phyloP scores from a whole-genome alignment of 2,797 vertebrate species.

The Kryptolebias ocellatus region DNA sequence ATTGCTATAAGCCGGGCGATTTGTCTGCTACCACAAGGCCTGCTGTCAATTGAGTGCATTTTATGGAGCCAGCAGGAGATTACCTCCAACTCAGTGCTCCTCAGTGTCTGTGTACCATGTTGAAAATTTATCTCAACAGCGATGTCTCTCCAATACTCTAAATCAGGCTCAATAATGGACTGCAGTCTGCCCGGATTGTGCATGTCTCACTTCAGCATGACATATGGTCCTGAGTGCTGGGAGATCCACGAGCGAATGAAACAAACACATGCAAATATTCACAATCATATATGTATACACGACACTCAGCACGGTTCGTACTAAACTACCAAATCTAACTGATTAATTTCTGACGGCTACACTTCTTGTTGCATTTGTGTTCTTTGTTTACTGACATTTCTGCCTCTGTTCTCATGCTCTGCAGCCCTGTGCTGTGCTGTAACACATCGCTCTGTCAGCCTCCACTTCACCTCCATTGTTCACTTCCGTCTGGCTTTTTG shows the following conservation, averaged over 20 bases:
- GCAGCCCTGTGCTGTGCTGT: constrained; percentile 42
- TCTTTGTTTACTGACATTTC: constrained; percentile 70
- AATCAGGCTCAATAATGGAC: constrained; percentile 72
- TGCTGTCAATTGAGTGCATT: constrained; percentile 74
- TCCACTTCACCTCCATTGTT: constrained; percentile 58
- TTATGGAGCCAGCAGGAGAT: constrained; percentile 79
- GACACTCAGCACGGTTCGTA: neutral
- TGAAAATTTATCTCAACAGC: constrained; percentile 73
- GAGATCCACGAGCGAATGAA: constrained; percentile 32
- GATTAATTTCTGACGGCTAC: constrained; percentile 63
- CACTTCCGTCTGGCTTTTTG: constrained; percentile 66
- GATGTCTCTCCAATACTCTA: constrained; percentile 68
- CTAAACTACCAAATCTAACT: constrained; percentile 67
- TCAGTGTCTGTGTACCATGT: constrained; percentile 54
- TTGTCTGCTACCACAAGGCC: constrained; percentile 82
- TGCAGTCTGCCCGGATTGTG: constrained; percentile 45
- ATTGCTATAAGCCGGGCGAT: constrained; percentile 74
- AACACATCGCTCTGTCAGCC: constrained; percentile 65
- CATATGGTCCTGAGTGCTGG: constrained; percentile 43
- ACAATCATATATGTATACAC: constrained; percentile 24
- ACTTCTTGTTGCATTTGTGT: constrained; percentile 59
- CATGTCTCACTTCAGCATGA: constrained; percentile 64
- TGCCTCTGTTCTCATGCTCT: constrained; percentile 58
- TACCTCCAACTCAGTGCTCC: constrained; percentile 67
- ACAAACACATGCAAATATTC: constrained; percentile 38